A percentile compares a stretch with the other conserved stretches of the same genome.
Evolutionary conservation across 2,113 vertebrate genomes (phyloP).

Genomic region (Arvicanthis niloticus): DNA sequence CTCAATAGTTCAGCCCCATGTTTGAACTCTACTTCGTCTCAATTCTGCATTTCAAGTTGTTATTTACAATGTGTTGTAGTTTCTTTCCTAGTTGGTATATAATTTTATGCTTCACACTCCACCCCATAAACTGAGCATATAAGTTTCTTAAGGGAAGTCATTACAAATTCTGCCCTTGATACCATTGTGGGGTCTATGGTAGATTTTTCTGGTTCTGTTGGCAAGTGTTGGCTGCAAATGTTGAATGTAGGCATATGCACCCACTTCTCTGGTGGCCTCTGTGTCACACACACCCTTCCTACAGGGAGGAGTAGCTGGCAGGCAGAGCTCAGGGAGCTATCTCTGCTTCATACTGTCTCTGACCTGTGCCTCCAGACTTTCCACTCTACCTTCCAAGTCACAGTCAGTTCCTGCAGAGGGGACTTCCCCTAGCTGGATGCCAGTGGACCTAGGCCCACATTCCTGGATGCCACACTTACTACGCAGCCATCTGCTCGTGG

Average conservation of each 20-base stretch:
- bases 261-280: accelerated
- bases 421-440: slow-evolving; percentile 18
- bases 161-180: background rate
- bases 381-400: slow-evolving; percentile 13
- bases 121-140: background rate
- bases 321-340: background rate
- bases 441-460: background rate
- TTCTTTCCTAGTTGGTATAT: background rate
- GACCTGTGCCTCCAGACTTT: slow-evolving; percentile 20
- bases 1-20: background rate
- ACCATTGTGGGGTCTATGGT: background rate
- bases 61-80: background rate
- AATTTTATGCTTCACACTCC: background rate
- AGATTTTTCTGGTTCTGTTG: background rate
- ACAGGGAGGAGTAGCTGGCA: background rate
- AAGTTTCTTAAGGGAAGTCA: background rate
- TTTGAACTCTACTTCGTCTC: background rate
- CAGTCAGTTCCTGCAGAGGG: background rate
- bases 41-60: background rate
- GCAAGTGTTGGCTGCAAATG: accelerated
- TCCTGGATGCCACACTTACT: background rate
- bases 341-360: background rate
- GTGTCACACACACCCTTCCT: no score
- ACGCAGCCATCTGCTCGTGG: background rate
- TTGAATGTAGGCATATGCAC: accelerated